phyloP scores from a whole-genome alignment of 2,888 invertebrate genomes.

The Glaucopsyche alexis region DNA sequence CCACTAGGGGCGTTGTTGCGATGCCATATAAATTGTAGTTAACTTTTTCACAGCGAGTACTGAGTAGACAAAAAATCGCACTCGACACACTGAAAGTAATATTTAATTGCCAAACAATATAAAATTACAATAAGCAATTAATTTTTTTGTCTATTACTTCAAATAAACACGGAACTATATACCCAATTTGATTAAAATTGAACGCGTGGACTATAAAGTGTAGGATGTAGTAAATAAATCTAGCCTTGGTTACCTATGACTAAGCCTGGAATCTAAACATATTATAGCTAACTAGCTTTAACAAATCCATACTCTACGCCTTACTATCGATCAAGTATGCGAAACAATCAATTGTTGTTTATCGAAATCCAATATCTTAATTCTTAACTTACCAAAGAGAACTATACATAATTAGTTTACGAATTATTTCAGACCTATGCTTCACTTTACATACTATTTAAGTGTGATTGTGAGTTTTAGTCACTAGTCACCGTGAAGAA shows the following conservation, averaged over 20 bases:
- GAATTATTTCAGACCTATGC: too few relatives aligned
- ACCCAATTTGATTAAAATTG: neutral
- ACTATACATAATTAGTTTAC: too few relatives aligned
- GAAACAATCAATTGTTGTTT: neutral
- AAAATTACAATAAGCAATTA: neutral
- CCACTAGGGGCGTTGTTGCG: too few relatives aligned
- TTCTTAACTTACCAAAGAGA: neutral
- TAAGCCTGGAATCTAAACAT: neutral
- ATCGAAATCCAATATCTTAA: constrained; percentile 4
- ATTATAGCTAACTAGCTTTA: neutral
- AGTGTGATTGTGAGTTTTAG: too few relatives aligned
- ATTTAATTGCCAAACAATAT: neutral
- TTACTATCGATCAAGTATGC: neutral
- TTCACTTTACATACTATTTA: too few relatives aligned
- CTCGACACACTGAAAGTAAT: too few relatives aligned
- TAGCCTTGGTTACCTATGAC: neutral
- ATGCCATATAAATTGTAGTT: too few relatives aligned
- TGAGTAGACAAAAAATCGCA: too few relatives aligned
- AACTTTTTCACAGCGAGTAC: too few relatives aligned
- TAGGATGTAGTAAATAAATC: neutral
- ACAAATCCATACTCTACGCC: neutral
- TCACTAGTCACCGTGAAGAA: too few relatives aligned
- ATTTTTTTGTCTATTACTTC: neutral
- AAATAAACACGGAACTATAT: neutral
- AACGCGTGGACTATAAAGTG: neutral